Conservation (phyloP, 2,888 invertebrate species). For the Amaurobius ferox region DNA sequence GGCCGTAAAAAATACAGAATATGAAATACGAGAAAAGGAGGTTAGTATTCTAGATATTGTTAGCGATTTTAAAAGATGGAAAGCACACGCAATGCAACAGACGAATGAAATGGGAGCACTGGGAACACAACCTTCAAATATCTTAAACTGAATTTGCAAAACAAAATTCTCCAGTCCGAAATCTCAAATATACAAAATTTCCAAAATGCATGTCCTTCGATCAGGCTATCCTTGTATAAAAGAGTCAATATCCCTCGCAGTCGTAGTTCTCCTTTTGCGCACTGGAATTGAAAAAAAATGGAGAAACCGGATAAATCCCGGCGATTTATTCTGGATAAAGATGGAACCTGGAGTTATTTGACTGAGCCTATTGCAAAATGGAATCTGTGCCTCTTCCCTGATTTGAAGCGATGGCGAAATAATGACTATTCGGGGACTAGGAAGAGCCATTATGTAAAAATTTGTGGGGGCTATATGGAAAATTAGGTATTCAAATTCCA, state of each 20-base stretch:
- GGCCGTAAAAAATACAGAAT: too few species aligned
- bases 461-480: slow-evolving; percentile 24
- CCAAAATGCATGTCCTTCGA: slow-evolving; percentile 17
- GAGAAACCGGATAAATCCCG: slow-evolving; percentile 48
- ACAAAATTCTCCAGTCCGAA: slow-evolving; percentile 1
- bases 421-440: slow-evolving; percentile 37
- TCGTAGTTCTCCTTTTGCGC: neutral
- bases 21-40: too few species aligned
- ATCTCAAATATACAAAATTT: slow-evolving; percentile 11
- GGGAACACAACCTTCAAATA: too few species aligned
- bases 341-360: slow-evolving; percentile 36
- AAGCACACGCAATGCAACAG: too few species aligned
- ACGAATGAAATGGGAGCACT: too few species aligned
- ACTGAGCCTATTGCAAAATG: slow-evolving; percentile 38
- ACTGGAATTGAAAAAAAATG: neutral
- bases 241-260: neutral
- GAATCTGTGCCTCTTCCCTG: slow-evolving; percentile 42
- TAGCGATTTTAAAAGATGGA: too few species aligned
- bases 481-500: slow-evolving; percentile 4
- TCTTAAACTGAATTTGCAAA: slow-evolving; percentile 12
- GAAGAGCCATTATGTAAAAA: slow-evolving; percentile 43
- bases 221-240: neutral
- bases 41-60: too few species aligned
- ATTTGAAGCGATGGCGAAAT: slow-evolving; percentile 47
- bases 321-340: slow-evolving; percentile 62